A percentile compares a stretch with the other conserved stretches of the same genome.
phyloP scores from a whole-genome alignment of 2,888 invertebrate genomes.

The Merodon equestris region DNA sequence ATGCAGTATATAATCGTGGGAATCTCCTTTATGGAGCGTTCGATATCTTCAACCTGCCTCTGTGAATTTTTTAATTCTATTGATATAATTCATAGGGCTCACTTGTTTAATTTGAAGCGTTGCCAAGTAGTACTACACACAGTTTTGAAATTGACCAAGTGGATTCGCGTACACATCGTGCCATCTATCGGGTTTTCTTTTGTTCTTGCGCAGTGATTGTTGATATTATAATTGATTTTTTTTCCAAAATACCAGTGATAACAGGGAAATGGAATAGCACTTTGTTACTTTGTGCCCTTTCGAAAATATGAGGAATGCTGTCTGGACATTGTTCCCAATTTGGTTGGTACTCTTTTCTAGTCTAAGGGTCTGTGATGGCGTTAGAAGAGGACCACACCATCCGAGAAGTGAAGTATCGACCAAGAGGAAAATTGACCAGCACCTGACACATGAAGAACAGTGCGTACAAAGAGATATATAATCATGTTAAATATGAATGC shows the following conservation, averaged over 20 bases:
- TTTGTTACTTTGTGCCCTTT: not conserved
- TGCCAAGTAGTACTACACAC: slow-evolving; percentile 19
- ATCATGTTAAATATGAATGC: not conserved
- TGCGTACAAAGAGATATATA: slow-evolving; percentile 75
- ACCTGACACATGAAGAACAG: slow-evolving; percentile 88
- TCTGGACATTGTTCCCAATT: slow-evolving; percentile 33
- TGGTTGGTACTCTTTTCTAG: slow-evolving; percentile 39
- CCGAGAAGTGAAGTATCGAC: slow-evolving; percentile 81
- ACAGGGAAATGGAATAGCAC: slow-evolving; percentile 29
- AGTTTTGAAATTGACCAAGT: not conserved
- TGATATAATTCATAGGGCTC: slow-evolving; percentile 69
- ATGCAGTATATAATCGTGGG: no score
- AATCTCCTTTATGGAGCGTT: no score
- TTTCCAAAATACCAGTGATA: not conserved
- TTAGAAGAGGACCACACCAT: slow-evolving; percentile 84
- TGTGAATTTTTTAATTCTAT: slow-evolving; percentile 58
- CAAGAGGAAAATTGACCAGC: slow-evolving; percentile 82
- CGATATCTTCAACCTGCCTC: no score
- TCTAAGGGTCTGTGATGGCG: slow-evolving; percentile 50
- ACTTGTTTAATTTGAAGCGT: slow-evolving; percentile 5
- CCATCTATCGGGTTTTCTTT: slow-evolving; percentile 32
- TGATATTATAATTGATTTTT: slow-evolving; percentile 36
- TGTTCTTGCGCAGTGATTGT: slow-evolving; percentile 31
- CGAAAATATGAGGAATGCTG: slow-evolving; percentile 34
- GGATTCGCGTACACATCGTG: not conserved